phyloP scores from a whole-genome alignment of 2,113 vertebrate species.

The Petaurus breviceps region DNA sequence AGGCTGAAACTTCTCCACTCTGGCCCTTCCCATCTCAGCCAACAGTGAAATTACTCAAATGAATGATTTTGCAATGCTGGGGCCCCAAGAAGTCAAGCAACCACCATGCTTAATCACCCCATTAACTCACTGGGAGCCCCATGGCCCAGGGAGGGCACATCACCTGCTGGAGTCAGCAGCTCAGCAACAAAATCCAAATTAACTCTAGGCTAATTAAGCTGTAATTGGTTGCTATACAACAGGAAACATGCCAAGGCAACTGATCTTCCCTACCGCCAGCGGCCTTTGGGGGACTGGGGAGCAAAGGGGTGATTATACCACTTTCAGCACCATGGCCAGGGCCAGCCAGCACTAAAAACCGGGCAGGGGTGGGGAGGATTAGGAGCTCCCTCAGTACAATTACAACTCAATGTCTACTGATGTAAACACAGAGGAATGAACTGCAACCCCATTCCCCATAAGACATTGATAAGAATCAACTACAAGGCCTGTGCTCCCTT shows the following conservation, averaged over 20 bases:
- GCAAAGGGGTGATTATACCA: not conserved
- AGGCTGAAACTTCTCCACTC: conserved; percentile 10
- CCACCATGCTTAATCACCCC: conserved; percentile 60
- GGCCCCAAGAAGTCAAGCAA: conserved; percentile 42
- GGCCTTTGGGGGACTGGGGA: not conserved
- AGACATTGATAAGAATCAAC: no score
- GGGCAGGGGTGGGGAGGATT: not conserved
- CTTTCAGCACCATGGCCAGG: not conserved
- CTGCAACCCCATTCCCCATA: not conserved
- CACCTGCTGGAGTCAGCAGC: conserved; percentile 15
- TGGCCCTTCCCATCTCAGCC: not conserved
- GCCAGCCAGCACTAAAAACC: not conserved
- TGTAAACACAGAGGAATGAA: not conserved
- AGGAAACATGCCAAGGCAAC: not conserved
- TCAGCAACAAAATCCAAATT: conserved; percentile 52
- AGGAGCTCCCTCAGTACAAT: not conserved
- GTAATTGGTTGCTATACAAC: conserved; percentile 45
- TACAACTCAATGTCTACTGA: not conserved
- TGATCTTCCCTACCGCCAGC: not conserved
- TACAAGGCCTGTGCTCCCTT: not conserved
- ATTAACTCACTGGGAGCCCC: not conserved
- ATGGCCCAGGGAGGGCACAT: not conserved
- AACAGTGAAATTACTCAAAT: not conserved
- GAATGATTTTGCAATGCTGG: conserved; percentile 48
- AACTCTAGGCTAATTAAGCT: conserved; percentile 58